phyloP scores from a whole-genome alignment of 1,140 invertebrate genomes.

The Neotoxoptera formosana region DNA sequence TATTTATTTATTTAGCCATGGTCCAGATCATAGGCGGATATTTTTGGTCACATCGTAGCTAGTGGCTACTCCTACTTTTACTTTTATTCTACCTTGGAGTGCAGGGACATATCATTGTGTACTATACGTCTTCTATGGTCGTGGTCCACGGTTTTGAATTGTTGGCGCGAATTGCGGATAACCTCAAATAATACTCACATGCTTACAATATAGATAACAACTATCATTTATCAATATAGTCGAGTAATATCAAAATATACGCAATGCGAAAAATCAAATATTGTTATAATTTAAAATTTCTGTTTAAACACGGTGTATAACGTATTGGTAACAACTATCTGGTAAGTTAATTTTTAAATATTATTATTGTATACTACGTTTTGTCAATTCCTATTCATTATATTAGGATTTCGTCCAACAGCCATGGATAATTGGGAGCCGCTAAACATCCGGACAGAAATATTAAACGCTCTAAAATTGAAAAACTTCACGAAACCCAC shows the following conservation, averaged over 20 bases:
- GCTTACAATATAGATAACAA: not conserved
- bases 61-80: too few relatives aligned
- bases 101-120: too few relatives aligned
- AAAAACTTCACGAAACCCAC: slow-evolving; percentile 47
- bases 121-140: too few relatives aligned
- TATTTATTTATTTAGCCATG: too few relatives aligned
- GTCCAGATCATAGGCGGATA: too few relatives aligned
- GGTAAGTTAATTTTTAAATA: not conserved
- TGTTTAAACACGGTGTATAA: too few relatives aligned
- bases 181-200: slow-evolving; percentile 10
- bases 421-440: slow-evolving; percentile 32
- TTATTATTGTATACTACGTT: not conserved
- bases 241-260: not conserved
- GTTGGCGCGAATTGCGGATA: not conserved
- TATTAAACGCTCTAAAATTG: slow-evolving; percentile 40
- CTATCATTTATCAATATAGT: not conserved
- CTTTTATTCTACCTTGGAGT: too few relatives aligned
- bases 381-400: not conserved
- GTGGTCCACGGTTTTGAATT: not conserved
- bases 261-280: not conserved
- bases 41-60: too few relatives aligned
- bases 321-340: not conserved
- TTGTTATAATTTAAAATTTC: not conserved
- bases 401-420: not conserved
- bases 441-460: slow-evolving; percentile 42